Conservation (phyloP, 2,888 invertebrate species). For the Margaritifera margaritifera region DNA sequence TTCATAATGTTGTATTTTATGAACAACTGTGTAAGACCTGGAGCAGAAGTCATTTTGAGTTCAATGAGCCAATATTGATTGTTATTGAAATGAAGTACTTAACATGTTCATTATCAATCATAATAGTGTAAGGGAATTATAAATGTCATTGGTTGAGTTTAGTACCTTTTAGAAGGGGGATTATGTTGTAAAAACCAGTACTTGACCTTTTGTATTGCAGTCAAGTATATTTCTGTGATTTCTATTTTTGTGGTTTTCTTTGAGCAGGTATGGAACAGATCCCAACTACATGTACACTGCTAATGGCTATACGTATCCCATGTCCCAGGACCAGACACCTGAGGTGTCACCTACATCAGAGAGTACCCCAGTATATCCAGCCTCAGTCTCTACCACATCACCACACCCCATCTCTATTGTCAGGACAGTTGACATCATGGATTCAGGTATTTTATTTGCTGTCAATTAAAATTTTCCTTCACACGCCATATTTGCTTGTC, state of each 20-base stretch:
- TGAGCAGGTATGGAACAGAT: conserved; percentile 16
- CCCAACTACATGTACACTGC: conserved; percentile 38
- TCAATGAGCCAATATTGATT: too few relatives aligned
- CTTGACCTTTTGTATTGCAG: not conserved
- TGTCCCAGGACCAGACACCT: conserved; percentile 18
- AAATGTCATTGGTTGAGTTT: too few relatives aligned
- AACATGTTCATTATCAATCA: too few relatives aligned
- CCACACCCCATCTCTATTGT: conserved; percentile 53
- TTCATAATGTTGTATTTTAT: too few relatives aligned
- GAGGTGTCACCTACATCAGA: conserved; percentile 33
- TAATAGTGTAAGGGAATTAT: too few relatives aligned
- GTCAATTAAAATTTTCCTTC: not conserved
- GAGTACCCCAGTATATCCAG: conserved; percentile 40
- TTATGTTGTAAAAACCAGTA: not conserved
- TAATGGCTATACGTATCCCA: conserved; percentile 50
- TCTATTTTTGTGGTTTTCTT: not conserved
- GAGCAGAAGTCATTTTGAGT: too few relatives aligned
- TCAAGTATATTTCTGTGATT: not conserved
- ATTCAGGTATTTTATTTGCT: conserved; percentile 46
- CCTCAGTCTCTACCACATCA: conserved; percentile 40
- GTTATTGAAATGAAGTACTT: too few relatives aligned
- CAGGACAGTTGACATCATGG: conserved; percentile 58
- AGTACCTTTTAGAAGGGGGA: not conserved
- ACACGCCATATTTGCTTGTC: not conserved
- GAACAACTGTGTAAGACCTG: too few relatives aligned